Percentiles rank a stretch among this genome's conserved stretches.
Evolutionary conservation across 2,113 vertebrate species (phyloP).

Genomic region (Pluvialis apricaria): DNA sequence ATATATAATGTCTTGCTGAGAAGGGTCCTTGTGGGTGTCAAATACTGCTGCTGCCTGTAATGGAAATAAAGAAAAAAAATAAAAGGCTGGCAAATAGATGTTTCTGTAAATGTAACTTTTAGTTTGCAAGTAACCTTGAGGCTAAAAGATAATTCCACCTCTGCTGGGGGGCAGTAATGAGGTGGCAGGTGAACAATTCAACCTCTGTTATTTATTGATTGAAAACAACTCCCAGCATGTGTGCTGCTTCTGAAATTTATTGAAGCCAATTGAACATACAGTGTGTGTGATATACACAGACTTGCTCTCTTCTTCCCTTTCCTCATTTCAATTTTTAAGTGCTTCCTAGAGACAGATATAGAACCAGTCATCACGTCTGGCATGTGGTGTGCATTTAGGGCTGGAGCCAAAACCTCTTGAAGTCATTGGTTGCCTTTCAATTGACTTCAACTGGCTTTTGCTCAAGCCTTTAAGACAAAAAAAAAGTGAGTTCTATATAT

Average conservation of each 20-base stretch:
- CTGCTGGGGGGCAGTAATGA: conserved; percentile 14
- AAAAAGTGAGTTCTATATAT: neutral
- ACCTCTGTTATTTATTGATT: conserved; percentile 47
- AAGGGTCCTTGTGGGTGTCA: conserved; percentile 71
- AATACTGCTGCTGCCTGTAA: conserved; percentile 47
- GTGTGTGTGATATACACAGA: neutral
- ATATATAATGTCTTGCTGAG: conserved; percentile 63
- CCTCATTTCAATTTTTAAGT: conserved; percentile 42
- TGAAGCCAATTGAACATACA: conserved; percentile 11
- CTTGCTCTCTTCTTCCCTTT: conserved; percentile 14
- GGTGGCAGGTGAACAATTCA: conserved; percentile 38
- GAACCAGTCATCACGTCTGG: neutral
- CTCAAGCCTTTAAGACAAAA: neutral
- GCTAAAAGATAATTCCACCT: conserved; percentile 38
- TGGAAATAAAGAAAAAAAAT: conserved; percentile 31
- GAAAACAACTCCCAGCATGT: conserved; percentile 8
- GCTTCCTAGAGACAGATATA: conserved; percentile 32
- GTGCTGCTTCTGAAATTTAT: conserved; percentile 29
- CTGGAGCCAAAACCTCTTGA: conserved; percentile 7
- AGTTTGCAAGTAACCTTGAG: conserved; percentile 44
- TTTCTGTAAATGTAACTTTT: conserved; percentile 56
- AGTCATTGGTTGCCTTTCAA: conserved; percentile 23
- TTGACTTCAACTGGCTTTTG: neutral
- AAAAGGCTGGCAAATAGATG: conserved; percentile 54
- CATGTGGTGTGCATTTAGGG: neutral